Conservation (phyloP, 2,888 invertebrate genomes). For the Serrognathus titanus region DNA sequence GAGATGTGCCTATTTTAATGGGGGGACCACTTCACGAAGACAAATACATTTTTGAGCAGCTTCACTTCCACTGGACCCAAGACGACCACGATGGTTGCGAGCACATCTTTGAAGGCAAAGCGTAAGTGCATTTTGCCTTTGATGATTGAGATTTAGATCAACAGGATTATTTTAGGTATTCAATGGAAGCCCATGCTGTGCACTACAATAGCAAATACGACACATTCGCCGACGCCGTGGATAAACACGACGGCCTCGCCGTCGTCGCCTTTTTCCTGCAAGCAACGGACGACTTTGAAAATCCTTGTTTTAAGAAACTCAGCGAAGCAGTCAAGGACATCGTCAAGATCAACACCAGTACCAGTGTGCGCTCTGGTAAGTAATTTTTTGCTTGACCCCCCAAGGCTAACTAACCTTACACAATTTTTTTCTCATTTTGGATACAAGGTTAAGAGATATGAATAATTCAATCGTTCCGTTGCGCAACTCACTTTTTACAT, state of each 20-base stretch:
- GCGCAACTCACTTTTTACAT: neutral
- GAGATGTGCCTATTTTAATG: constrained; percentile 57
- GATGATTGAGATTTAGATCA: neutral
- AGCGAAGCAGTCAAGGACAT: constrained; percentile 43
- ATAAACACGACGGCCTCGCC: constrained; percentile 67
- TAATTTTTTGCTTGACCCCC: neutral
- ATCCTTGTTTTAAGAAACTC: constrained; percentile 45
- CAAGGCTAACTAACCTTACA: neutral
- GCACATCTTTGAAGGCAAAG: constrained; percentile 70
- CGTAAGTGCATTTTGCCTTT: constrained; percentile 47
- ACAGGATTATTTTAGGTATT: constrained; percentile 53
- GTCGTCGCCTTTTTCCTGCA: constrained; percentile 66
- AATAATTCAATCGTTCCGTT: too few species aligned
- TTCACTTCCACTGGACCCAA: constrained; percentile 81
- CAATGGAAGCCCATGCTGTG: constrained; percentile 76
- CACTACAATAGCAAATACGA: constrained; percentile 71
- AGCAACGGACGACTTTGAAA: constrained; percentile 46
- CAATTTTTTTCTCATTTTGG: neutral
- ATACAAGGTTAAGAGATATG: too few species aligned
- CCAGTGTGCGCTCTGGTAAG: constrained; percentile 40
- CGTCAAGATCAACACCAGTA: constrained; percentile 41
- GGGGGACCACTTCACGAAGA: constrained; percentile 64
- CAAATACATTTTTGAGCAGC: constrained; percentile 69
- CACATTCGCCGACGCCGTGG: constrained; percentile 61
- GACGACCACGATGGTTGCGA: constrained; percentile 74